A percentile compares a stretch with the other conserved stretches of the same genome.
These are phyloP conservation scores for Cyclophora punctaria DNA, from an alignment of 2,888 invertebrate genomes.

Conservation along the genomic window DNA sequence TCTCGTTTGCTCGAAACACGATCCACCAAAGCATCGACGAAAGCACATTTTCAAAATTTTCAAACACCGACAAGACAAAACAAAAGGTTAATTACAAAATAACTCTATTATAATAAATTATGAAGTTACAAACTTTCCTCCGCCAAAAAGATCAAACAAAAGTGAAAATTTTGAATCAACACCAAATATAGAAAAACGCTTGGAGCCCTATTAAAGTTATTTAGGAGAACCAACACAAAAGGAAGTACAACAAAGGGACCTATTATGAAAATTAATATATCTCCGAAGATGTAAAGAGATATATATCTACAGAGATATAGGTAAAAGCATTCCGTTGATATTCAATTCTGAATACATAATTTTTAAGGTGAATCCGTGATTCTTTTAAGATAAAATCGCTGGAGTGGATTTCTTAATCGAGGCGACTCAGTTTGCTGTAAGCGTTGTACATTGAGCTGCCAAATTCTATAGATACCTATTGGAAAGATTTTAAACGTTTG, in stretches of 20 bases:
- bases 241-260: slow-evolving; percentile 21
- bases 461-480: no score
- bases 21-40: not conserved
- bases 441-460: no score
- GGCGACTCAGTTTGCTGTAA: no score
- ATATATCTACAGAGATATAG: not conserved
- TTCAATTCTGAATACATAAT: slow-evolving; percentile 24
- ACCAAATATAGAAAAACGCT: slow-evolving; percentile 16
- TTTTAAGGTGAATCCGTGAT: slow-evolving; percentile 15
- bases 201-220: slow-evolving; percentile 15
- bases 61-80: not conserved
- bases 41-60: not conserved
- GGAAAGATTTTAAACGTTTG: no score
- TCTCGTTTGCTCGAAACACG: no score
- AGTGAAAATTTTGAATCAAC: slow-evolving; percentile 5
- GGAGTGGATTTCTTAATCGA: slow-evolving; percentile 18
- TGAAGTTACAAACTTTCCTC: slow-evolving; percentile 6
- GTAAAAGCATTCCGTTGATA: slow-evolving; percentile 22
- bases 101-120: slow-evolving; percentile 5
- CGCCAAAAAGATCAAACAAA: slow-evolving; percentile 15
- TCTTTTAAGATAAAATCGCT: slow-evolving; percentile 12
- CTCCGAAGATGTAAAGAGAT: slow-evolving; percentile 3
- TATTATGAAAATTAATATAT: slow-evolving; percentile 25
- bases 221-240: slow-evolving; percentile 19
- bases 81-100: slow-evolving; percentile 4